A percentile compares a stretch with the other conserved stretches of the same genome.
Evolutionary conservation across 30 jellyfish, hydroid and myxozoan species (phyloP).

Genomic region (Aurelia sp.): DNA sequence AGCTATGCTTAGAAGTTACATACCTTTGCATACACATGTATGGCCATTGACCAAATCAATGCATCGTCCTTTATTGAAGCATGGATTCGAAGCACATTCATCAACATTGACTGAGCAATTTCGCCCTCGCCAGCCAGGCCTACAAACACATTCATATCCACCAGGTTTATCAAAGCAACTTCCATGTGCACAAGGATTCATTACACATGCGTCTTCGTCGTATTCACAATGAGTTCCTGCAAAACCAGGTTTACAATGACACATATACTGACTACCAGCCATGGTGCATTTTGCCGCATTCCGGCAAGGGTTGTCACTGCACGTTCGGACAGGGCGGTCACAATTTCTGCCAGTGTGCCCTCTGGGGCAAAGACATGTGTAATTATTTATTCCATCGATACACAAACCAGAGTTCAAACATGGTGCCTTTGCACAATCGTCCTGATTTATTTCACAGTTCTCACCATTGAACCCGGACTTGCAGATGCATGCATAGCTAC

Average conservation of each 20-base stretch:
- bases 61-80: conserved; percentile 77
- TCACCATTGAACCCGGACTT: conserved; percentile 76
- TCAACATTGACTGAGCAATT: conserved; percentile 68
- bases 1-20: not conserved
- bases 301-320: conserved; percentile 72
- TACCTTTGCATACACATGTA: conserved; percentile 71
- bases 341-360: conserved; percentile 91
- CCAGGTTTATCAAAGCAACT: conserved; percentile 68
- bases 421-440: conserved; percentile 61
- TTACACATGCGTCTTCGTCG: conserved; percentile 66
- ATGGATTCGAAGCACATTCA: conserved; percentile 75
- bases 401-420: conserved; percentile 83
- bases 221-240: conserved; percentile 83
- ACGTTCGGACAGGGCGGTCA: conserved; percentile 65
- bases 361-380: conserved; percentile 73
- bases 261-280: conserved; percentile 50
- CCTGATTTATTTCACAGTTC: conserved; percentile 72
- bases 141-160: conserved; percentile 65
- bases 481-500: conserved; percentile 82
- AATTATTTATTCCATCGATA: conserved; percentile 68
- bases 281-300: conserved; percentile 68
- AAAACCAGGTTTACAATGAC: conserved; percentile 70
- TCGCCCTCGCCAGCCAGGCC: conserved; percentile 78
- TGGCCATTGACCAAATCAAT: conserved; percentile 46
- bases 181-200: conserved; percentile 80